These are phyloP conservation scores for Drosophila pseudoobscura DNA, from an alignment of 1,140 invertebrate genomes.

Conservation along the genomic window DNA sequence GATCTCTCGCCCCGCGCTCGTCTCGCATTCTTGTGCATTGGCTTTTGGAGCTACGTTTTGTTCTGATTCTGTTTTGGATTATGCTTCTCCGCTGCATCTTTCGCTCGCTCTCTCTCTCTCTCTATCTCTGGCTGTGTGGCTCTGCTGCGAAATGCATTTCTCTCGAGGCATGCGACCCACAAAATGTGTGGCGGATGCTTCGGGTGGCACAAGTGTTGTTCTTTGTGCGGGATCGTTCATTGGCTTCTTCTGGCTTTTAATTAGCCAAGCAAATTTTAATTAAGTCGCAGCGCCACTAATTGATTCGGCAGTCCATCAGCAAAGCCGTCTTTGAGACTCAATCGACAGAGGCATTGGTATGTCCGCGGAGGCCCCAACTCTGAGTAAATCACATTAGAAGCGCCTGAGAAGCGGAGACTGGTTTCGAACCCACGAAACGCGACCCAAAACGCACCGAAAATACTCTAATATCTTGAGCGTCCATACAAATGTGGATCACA, in stretches of 20 bases:
- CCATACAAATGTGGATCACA: conserved; percentile 21
- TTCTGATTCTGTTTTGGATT: conserved; percentile 61
- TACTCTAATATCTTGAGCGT: conserved; percentile 1
- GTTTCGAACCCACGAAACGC: conserved; percentile 23
- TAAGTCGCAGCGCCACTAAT: conserved; percentile 71
- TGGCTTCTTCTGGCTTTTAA: conserved; percentile 61
- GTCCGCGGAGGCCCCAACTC: conserved; percentile 3
- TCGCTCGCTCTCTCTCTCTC: conserved; percentile 18
- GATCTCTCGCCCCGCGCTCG: conserved; percentile 22
- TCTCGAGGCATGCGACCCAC: conserved; percentile 73
- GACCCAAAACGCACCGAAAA: conserved; percentile 18
- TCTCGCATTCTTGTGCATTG: conserved; percentile 76
- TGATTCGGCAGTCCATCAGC: conserved; percentile 54
- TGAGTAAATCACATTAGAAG: conserved; percentile 38
- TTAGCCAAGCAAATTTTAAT: conserved; percentile 78
- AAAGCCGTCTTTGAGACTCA: conserved; percentile 26
- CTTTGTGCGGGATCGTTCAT: conserved; percentile 64
- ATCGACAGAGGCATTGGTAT: conserved; percentile 23
- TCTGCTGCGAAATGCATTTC: conserved; percentile 62
- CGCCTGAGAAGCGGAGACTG: conserved; percentile 50
- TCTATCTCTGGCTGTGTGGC: conserved; percentile 16
- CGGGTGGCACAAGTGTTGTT: conserved; percentile 10
- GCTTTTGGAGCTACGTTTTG: conserved; percentile 64
- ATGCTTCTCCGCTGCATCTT: conserved; percentile 9
- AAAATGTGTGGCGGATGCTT: conserved; percentile 45